Evolutionary conservation across 2,113 vertebrate species (phyloP).

Genomic region (Axis porcinus): DNA sequence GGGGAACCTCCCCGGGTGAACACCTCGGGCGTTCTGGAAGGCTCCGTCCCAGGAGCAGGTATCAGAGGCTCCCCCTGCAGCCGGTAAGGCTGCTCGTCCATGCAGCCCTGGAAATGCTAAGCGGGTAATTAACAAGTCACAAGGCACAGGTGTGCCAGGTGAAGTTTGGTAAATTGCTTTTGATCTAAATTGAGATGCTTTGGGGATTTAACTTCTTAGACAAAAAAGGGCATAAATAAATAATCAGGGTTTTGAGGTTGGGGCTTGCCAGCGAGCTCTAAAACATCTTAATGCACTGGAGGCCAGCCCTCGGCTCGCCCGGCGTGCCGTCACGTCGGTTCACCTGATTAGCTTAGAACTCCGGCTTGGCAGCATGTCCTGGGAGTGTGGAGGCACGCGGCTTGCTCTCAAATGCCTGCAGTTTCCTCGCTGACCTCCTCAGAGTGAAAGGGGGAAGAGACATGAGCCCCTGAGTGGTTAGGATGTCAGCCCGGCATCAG

Average conservation of each 20-base stretch:
- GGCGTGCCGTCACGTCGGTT: slow-evolving; percentile 45
- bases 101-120: slow-evolving; percentile 78
- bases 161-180: slow-evolving; percentile 84
- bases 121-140: slow-evolving; percentile 84
- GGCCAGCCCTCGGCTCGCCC: slow-evolving; percentile 39
- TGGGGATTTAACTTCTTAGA: slow-evolving; percentile 88
- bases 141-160: slow-evolving; percentile 86
- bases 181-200: slow-evolving; percentile 89
- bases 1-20: slow-evolving; percentile 45
- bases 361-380: not conserved
- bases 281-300: slow-evolving; percentile 76
- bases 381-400: not conserved
- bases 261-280: slow-evolving; percentile 75
- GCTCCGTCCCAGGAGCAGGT: slow-evolving; percentile 41
- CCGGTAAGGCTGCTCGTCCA: slow-evolving; percentile 50
- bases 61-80: slow-evolving; percentile 70
- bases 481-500: rapidly evolving
- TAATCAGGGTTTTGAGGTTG: slow-evolving; percentile 78
- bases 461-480: not conserved
- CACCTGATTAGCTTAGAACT: slow-evolving; percentile 36
- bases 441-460: slow-evolving; percentile 11
- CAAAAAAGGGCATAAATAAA: slow-evolving; percentile 86
- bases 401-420: not conserved
- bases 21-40: slow-evolving; percentile 79
- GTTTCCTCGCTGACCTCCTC: slow-evolving; percentile 49